These are phyloP conservation scores for Pollenia griseotomentosa DNA, from an alignment of 2,888 invertebrate species.

Conservation along the genomic window DNA sequence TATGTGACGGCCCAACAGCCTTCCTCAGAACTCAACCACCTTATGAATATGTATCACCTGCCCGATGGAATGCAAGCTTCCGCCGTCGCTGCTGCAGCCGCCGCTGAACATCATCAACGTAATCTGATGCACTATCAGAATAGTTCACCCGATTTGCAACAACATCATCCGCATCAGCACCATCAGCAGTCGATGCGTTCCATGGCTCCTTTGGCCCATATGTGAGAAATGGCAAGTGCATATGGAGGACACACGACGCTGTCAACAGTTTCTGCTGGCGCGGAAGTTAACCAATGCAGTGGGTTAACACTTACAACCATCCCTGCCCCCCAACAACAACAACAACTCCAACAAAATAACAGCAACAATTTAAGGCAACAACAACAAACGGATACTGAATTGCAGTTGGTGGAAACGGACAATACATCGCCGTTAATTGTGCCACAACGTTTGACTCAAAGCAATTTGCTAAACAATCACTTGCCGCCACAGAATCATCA, in stretches of 20 bases:
- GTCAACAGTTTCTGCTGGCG: conserved; percentile 71
- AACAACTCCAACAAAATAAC: conserved; percentile 68
- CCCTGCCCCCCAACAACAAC: conserved; percentile 48
- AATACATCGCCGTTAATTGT: conserved; percentile 50
- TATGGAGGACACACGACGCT: conserved; percentile 79
- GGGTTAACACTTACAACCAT: conserved; percentile 65
- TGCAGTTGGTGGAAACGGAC: conserved; percentile 71
- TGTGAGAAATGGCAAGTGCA: conserved; percentile 85
- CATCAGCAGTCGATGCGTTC: conserved; percentile 84
- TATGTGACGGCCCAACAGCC: conserved; percentile 86
- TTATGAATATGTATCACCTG: conserved; percentile 89
- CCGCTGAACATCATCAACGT: conserved; percentile 81
- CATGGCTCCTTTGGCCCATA: conserved; percentile 84
- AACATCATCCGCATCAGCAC: conserved; percentile 82
- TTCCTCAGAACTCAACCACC: conserved; percentile 87
- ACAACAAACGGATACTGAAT: conserved; percentile 40
- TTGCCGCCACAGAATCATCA: conserved; percentile 70
- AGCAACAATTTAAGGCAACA: conserved; percentile 58
- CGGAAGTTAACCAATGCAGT: conserved; percentile 71
- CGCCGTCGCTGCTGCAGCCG: conserved; percentile 85
- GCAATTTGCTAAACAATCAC: conserved; percentile 64
- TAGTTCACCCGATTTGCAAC: conserved; percentile 83
- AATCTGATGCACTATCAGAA: conserved; percentile 84
- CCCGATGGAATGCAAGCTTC: conserved; percentile 87
- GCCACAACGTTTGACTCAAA: conserved; percentile 71